Evolutionary conservation across 1,140 invertebrate species (phyloP), one percentile per base, ranked within the genome.

Genomic region (Oscheius sp.): DNA sequence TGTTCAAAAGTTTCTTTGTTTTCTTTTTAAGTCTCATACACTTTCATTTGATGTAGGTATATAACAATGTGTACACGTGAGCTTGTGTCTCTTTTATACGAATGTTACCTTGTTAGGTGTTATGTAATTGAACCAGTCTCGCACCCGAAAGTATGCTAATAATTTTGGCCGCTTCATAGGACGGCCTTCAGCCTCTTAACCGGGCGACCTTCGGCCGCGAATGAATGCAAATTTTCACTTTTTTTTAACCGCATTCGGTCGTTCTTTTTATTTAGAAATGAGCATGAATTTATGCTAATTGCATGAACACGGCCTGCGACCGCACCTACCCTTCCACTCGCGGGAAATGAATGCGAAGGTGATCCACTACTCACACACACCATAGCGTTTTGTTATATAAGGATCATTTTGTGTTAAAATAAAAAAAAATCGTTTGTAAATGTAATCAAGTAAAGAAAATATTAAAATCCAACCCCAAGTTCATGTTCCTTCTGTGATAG

Each of bases 401-500:
- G n/a, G n/a, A n/a, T n/a, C n/a, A n/a, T n/a, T n/a, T n/a, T 34
- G n/a, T 10, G 35, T 13, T 32, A 63, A 63, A 32, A n/a, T 26
- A 63, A 63, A 26, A 63, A 34, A 63, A 36, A n/a, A 32, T 13
- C 15, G 32, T 10, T 63, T 34, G 23, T 18, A 45, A 45, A 45
- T 45, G 15, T 15, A 45, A 18, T 23, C 15, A 45, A 18, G 23
- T 18, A 45, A 18, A 18, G 23, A 18, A 18, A 18, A 18, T 45
- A 23, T 45, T 23, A 45, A 45, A 45, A 45, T 18, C 42, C 23
- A 15, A 63, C 61, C 32, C 32, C 61, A 63, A 34, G 36, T 63
- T 63, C 32, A n/a, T 63, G 32, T 34, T 63, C 61, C 29, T 63
- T 63, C 26, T 7, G 29, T 7, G 61, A 13, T 10, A 63, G 61